These are phyloP conservation scores for Anticlea derivata DNA, from an alignment of 2,888 invertebrate genomes.

Conservation along the genomic window DNA sequence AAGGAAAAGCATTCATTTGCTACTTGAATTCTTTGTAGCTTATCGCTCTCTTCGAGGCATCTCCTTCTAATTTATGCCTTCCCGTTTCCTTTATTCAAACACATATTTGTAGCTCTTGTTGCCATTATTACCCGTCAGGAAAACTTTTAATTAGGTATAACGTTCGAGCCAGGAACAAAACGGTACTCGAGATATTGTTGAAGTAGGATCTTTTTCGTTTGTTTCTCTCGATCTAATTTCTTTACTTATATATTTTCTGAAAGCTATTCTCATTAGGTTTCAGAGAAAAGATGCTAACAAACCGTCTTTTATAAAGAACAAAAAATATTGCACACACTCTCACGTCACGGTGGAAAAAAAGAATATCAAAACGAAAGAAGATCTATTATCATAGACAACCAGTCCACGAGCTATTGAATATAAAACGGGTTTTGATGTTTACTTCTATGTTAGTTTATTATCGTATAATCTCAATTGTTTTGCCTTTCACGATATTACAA, in stretches of 20 bases:
- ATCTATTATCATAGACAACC: conserved; percentile 36
- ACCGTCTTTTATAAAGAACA: conserved; percentile 13
- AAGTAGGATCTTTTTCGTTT: conserved; percentile 26
- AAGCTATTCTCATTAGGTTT: conserved; percentile 21
- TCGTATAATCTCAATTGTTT: conserved; percentile 44
- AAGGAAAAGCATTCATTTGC: conserved; percentile 56
- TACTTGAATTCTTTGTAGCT: conserved; percentile 55
- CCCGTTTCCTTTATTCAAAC: conserved; percentile 28
- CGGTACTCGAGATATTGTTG: conserved; percentile 21
- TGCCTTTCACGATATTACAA: conserved; percentile 35
- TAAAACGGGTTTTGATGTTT: conserved; percentile 46
- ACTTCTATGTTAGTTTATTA: conserved; percentile 39
- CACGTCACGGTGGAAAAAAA: conserved; percentile 37
- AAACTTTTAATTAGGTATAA: conserved; percentile 50
- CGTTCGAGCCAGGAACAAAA: conserved; percentile 25
- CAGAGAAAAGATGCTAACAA: conserved; percentile 22
- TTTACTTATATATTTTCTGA: conserved; percentile 19
- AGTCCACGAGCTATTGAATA: conserved; percentile 41
- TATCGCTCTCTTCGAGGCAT: conserved; percentile 36
- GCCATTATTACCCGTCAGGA: conserved; percentile 39
- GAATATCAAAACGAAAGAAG: conserved; percentile 40
- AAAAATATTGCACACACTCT: conserved; percentile 24
- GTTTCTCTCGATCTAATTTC: conserved; percentile 11
- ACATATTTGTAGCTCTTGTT: conserved; percentile 31
- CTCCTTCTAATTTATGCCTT: conserved; percentile 30